phyloP scores from a whole-genome alignment of 2,113 vertebrate species.

The Brevimyrus niger region DNA sequence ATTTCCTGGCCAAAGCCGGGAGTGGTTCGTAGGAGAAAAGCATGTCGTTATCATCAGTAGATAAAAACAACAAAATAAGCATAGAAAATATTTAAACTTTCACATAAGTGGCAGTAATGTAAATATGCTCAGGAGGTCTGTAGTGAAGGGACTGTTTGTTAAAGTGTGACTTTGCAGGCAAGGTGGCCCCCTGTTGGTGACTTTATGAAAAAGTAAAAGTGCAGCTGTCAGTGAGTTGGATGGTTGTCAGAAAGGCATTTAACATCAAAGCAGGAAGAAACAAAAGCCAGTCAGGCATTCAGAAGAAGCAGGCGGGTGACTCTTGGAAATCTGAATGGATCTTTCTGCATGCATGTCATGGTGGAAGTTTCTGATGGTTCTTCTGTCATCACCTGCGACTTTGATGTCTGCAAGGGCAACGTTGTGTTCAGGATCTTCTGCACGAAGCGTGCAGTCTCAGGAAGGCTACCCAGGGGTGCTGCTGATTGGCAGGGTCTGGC shows the following conservation, averaged over 20 bases:
- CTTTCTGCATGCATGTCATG: conserved; percentile 61
- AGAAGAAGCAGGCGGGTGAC: neutral
- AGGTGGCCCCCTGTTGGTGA: neutral
- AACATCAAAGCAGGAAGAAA: neutral
- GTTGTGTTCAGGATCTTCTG: conserved; percentile 94
- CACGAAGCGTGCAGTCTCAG: conserved; percentile 80
- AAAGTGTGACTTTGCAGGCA: neutral
- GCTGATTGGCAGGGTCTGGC: conserved; percentile 87
- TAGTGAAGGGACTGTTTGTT: neutral
- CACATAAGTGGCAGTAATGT: neutral
- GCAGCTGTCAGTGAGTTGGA: neutral
- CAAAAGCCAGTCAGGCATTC: neutral
- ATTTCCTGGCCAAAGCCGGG: conserved; percentile 92
- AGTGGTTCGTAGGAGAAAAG: conserved; percentile 60
- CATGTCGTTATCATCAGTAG: neutral
- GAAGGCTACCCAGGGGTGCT: conserved; percentile 82
- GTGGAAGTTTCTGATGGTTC: conserved; percentile 89
- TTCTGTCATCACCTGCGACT: conserved; percentile 96
- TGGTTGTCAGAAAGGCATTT: neutral
- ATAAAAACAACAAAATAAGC: neutral
- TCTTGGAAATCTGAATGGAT: neutral
- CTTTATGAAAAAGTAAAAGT: neutral
- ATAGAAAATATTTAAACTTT: neutral
- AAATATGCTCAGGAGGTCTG: neutral
- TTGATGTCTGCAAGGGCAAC: conserved; percentile 93